Conservation (phyloP, 2,113 vertebrate species). For the Synodontis membranacea region DNA sequence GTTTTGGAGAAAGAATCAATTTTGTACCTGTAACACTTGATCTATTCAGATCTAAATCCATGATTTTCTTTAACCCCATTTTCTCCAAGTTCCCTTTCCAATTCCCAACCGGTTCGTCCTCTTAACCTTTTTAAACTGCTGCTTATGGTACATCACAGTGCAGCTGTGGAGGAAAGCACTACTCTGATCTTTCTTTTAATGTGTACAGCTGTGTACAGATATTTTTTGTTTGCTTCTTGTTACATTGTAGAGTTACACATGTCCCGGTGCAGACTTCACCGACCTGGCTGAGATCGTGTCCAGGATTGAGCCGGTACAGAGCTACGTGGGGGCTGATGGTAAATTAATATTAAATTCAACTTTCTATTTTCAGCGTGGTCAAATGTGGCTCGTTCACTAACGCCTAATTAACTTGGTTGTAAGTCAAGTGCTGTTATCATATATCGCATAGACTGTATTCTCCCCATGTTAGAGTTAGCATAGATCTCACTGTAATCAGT, state of each 20-base stretch:
- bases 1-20: neutral
- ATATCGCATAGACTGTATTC: neutral
- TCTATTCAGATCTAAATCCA: neutral
- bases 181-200: neutral
- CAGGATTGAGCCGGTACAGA: slow-evolving; percentile 86
- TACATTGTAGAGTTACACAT: slow-evolving; percentile 70
- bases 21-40: neutral
- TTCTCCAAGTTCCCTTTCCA: neutral
- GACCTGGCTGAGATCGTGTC: slow-evolving; percentile 95
- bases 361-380: neutral
- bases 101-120: neutral
- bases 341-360: slow-evolving; percentile 16
- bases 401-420: neutral
- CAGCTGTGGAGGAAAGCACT: neutral
- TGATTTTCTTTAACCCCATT: neutral
- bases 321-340: slow-evolving; percentile 76
- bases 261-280: slow-evolving; percentile 86
- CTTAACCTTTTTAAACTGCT: neutral
- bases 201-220: neutral
- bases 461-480: neutral
- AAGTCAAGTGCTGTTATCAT: neutral
- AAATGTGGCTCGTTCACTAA: neutral
- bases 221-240: neutral
- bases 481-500: neutral
- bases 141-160: neutral